Percentiles rank a stretch among this genome's conserved stretches.
Evolutionary conservation across 2,888 invertebrate genomes (phyloP).

Genomic region (Osedax fenrisi): DNA sequence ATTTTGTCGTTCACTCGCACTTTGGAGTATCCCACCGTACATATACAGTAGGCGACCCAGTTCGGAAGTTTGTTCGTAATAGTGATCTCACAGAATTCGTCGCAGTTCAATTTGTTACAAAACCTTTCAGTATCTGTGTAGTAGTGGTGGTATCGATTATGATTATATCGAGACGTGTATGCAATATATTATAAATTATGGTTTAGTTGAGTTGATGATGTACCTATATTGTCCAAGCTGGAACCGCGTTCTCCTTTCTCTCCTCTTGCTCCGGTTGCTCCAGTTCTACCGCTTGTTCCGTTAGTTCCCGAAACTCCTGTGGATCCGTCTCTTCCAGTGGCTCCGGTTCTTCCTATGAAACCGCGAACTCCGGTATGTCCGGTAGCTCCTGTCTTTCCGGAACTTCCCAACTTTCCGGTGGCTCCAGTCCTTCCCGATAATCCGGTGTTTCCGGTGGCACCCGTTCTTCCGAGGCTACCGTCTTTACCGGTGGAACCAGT

Average conservation of each 20-base stretch:
- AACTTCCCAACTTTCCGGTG: not conserved
- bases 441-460: constrained; percentile 8
- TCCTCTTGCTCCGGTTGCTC: constrained; percentile 2
- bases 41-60: not conserved
- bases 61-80: not conserved
- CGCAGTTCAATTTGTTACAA: not conserved
- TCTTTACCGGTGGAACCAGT: not conserved
- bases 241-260: not conserved
- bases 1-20: not conserved
- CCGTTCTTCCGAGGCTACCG: not conserved
- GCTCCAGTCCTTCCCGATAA: not conserved
- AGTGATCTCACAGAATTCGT: constrained; percentile 4
- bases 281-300: not conserved
- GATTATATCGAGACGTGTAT: too few species aligned
- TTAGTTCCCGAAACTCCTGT: not conserved
- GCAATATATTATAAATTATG: too few species aligned
- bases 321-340: constrained; percentile 3
- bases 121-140: not conserved
- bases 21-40: not conserved
- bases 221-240: not conserved
- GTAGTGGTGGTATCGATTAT: not conserved
- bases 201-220: not conserved
- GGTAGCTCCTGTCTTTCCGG: constrained; percentile 1
- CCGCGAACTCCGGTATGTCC: constrained; percentile 1
- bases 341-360: not conserved